These are phyloP conservation scores for Lepidothrix coronata DNA, from an alignment of 2,113 vertebrate genomes.

Conservation along the genomic window DNA sequence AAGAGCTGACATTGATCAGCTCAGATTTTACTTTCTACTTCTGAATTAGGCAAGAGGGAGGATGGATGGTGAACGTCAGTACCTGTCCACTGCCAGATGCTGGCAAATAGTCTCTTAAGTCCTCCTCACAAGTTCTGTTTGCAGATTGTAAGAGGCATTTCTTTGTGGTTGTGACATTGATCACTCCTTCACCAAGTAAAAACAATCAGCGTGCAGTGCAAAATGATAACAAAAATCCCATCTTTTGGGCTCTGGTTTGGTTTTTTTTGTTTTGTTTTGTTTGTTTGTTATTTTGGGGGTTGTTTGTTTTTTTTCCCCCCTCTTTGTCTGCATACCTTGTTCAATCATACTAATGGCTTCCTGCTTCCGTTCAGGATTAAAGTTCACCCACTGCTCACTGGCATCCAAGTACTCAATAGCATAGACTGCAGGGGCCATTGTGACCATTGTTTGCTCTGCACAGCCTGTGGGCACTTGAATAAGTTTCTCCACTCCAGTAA, in stretches of 20 bases:
- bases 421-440: constrained; percentile 70
- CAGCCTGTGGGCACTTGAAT: constrained; percentile 75
- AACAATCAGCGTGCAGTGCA: neutral
- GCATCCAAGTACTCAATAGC: constrained; percentile 79
- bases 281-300: neutral
- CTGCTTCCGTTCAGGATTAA: constrained; percentile 66
- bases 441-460: constrained; percentile 78
- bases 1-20: neutral
- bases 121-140: neutral
- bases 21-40: neutral
- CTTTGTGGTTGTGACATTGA: accelerated
- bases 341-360: constrained; percentile 69
- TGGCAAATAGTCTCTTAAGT: neutral
- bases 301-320: too few relatives aligned
- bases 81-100: neutral
- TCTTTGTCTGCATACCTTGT: constrained; percentile 44
- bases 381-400: constrained; percentile 69
- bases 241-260: neutral
- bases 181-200: neutral
- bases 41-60: neutral
- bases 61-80: neutral
- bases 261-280: neutral
- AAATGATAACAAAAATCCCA: accelerated
- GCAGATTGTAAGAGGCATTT: neutral
- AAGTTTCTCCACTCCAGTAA: constrained; percentile 60